phyloP scores from a whole-genome alignment of 2,888 invertebrate genomes.

The Clostera curtula region DNA sequence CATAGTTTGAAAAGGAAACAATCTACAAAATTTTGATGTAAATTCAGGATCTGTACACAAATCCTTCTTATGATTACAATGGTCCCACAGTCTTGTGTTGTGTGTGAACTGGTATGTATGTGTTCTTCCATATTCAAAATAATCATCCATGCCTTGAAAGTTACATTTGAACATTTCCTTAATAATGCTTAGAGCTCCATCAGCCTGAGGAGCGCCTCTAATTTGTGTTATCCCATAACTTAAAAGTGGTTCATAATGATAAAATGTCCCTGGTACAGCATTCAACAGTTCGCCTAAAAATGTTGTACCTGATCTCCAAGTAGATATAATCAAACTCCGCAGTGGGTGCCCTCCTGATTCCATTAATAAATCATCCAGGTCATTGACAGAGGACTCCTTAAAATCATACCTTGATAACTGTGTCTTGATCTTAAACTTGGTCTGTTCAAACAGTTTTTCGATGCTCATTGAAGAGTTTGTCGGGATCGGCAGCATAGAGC shows the following conservation, averaged over 20 bases:
- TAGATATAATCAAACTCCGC: conserved; percentile 87
- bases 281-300: conserved; percentile 91
- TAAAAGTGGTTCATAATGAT: conserved; percentile 92
- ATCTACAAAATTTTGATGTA: conserved; percentile 84
- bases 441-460: conserved; percentile 54
- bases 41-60: conserved; percentile 75
- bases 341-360: conserved; percentile 83
- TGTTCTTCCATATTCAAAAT: conserved; percentile 83
- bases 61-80: conserved; percentile 78
- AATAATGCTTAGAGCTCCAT: conserved; percentile 78
- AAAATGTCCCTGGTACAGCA: conserved; percentile 89
- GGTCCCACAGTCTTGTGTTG: conserved; percentile 88
- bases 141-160: conserved; percentile 82
- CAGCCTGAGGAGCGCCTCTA: conserved; percentile 81
- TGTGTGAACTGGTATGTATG: conserved; percentile 89
- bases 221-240: conserved; percentile 89
- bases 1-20: conserved; percentile 93
- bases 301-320: conserved; percentile 93
- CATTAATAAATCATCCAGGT: conserved; percentile 79
- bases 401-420: conserved; percentile 58
- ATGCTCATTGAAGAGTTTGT: conserved; percentile 51
- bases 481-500: conserved; percentile 39
- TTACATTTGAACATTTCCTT: conserved; percentile 85
- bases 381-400: conserved; percentile 54
- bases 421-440: conserved; percentile 45